A percentile compares a stretch with the other conserved stretches of the same genome.
These are phyloP conservation scores for Thaumatotibia leucotreta DNA, from an alignment of 1,140 invertebrate species.

Conservation along the genomic window DNA sequence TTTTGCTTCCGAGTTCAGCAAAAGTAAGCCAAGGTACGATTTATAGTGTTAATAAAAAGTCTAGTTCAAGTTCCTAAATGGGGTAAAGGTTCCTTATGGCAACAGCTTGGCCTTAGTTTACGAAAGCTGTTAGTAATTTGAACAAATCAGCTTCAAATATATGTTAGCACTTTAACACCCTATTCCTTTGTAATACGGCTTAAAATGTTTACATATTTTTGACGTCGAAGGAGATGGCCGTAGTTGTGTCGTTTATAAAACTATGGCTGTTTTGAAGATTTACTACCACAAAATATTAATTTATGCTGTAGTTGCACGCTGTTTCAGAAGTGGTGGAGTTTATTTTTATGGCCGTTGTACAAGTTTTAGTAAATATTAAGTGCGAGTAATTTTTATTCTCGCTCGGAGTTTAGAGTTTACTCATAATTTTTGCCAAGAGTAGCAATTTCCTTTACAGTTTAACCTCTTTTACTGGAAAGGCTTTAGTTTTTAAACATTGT, in stretches of 20 bases:
- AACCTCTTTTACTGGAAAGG: no score
- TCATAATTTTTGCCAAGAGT: no score
- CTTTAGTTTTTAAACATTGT: no score
- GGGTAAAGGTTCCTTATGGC: neutral
- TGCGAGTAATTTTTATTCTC: no score
- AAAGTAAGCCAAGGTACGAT: neutral
- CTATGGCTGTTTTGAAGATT: neutral
- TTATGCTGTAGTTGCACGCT: neutral
- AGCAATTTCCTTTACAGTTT: no score
- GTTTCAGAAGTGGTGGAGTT: neutral
- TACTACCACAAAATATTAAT: neutral
- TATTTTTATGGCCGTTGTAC: neutral
- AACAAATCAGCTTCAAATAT: neutral
- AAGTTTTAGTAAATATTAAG: no score
- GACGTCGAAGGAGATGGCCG: neutral
- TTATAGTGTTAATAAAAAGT: neutral
- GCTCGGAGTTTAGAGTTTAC: no score
- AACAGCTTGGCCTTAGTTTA: neutral
- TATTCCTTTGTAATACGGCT: neutral
- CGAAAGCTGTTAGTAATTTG: neutral
- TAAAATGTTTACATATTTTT: neutral
- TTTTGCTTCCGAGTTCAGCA: neutral
- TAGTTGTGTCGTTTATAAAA: neutral
- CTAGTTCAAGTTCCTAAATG: neutral
- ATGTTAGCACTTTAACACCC: neutral